Conservation (phyloP, 2,113 vertebrate genomes). For the Rhea pennata region DNA sequence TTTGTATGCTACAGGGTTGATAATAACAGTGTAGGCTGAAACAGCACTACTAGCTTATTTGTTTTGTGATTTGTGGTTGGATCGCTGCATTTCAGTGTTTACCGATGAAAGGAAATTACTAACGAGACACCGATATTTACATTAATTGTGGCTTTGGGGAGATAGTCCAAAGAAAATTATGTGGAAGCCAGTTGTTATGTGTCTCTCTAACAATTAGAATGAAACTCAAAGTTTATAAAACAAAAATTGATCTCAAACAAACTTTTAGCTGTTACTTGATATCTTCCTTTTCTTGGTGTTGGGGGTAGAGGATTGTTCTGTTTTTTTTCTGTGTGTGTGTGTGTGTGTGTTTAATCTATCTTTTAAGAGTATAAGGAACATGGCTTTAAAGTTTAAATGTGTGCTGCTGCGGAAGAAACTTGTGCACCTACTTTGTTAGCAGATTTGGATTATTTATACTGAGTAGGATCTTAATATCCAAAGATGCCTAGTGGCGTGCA, state of each 20-base stretch:
- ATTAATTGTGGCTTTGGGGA: slow-evolving; percentile 72
- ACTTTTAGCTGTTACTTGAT: background rate
- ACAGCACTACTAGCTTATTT: background rate
- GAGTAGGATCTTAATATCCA: background rate
- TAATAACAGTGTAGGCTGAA: background rate
- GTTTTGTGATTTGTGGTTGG: slow-evolving; percentile 65
- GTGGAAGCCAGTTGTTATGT: slow-evolving; percentile 58
- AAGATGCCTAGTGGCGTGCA: background rate
- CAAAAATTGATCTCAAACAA: slow-evolving; percentile 1
- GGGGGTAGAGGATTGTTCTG: too few relatives aligned
- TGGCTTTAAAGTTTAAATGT: background rate
- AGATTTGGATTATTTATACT: background rate
- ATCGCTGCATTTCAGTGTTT: slow-evolving; percentile 39
- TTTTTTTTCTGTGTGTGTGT: too few relatives aligned
- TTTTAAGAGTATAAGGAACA: background rate
- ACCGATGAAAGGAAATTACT: slow-evolving; percentile 65
- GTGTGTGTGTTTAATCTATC: background rate
- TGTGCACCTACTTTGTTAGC: background rate
- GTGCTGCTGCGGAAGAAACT: background rate
- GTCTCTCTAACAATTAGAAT: slow-evolving; percentile 56
- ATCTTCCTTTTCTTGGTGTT: background rate
- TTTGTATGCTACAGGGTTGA: background rate
- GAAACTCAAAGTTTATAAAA: slow-evolving; percentile 44
- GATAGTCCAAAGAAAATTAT: slow-evolving; percentile 68
- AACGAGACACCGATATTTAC: slow-evolving; percentile 48